Evolutionary conservation across 2,888 invertebrate species (phyloP), one percentile per base, ranked within the genome.

Genomic region (Aromia moschata): DNA sequence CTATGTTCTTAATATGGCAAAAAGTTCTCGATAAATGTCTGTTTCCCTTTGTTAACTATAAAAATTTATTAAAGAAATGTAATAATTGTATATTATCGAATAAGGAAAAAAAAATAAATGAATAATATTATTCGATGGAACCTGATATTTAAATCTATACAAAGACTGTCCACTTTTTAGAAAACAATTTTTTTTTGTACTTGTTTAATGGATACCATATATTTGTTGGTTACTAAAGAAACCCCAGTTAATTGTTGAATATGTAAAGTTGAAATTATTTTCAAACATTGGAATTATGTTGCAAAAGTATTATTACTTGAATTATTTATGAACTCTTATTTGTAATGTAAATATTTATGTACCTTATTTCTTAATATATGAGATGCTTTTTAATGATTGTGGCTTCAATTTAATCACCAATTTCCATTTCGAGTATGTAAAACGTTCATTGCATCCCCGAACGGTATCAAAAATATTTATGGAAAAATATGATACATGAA

Each of bases 281-380:
- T n/a, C 31, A 37, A 38, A 45, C 25, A 18, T 25, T 56, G n/a
- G 59, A 58, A 59, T 58, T 62, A 60, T 52, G 60, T 66, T 62
- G 64, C 66, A 56, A 36, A 62, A 64, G 64, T 66, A 62, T 62
- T 58, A 60, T 60, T 57, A 53, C 61, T 40, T 44, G 18, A 55
- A 58, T 40, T 64, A 59, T 62, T 53, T 58, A 60, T 64, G 56
- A 55, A 47, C 45, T 37, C 51, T 62, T 61, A 56, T 60, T 62
- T 68, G 67, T 70, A 70, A 60, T 73, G 73, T 73, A 73, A 68
- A 73, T 73, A 73, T 69, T n/a, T n/a, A n/a, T 70, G 67, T 71
- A 69, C 60, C 61, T 71, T 70, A 71, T 71, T 71, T 70, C 68
- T 67, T 71, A 73, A 71, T 71, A 71, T 64, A 71, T 57, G 54